Percentiles rank a stretch among this genome's conserved stretches.
Evolutionary conservation across 2,888 invertebrate species (phyloP).

Genomic region (Philereme vetulata): DNA sequence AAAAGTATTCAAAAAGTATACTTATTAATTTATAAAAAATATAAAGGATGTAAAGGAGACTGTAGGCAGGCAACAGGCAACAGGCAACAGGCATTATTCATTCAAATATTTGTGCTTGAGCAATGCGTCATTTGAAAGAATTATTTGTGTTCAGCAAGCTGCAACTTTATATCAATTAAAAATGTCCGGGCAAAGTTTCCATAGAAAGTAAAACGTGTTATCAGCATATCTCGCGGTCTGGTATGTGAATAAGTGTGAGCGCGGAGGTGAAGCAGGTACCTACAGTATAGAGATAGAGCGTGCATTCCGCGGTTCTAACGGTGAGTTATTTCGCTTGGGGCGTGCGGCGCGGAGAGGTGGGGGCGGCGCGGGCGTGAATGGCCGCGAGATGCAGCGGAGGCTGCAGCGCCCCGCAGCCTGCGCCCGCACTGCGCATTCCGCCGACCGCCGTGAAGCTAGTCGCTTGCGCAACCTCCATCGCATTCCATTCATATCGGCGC

Average conservation of each 20-base stretch:
- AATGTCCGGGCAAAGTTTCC: constrained; percentile 31
- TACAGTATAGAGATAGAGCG: constrained; percentile 71
- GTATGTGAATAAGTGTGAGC: constrained; percentile 28
- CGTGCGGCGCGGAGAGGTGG: constrained; percentile 39
- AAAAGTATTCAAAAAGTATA: not conserved
- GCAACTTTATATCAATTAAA: constrained; percentile 18
- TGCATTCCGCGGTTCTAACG: constrained; percentile 79
- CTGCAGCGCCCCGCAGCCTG: constrained; percentile 66
- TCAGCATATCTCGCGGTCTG: constrained; percentile 33
- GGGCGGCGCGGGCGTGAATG: constrained; percentile 63
- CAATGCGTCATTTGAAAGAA: not conserved
- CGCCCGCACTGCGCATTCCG: constrained; percentile 56
- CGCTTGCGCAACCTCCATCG: constrained; percentile 80
- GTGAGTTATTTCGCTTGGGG: constrained; percentile 79
- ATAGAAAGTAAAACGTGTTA: constrained; percentile 35
- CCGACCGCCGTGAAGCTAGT: constrained; percentile 63
- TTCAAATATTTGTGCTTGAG: not conserved
- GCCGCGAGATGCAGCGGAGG: constrained; percentile 77
- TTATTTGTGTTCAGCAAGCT: constrained; percentile 5
- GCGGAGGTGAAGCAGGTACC: constrained; percentile 48
- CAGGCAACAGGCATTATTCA: too few species aligned
- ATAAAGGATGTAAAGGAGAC: too few species aligned
- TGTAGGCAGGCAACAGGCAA: too few species aligned
- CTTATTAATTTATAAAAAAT: too few species aligned
- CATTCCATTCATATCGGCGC: constrained; percentile 81